Base-by-base conservation (phyloP, 2,888 invertebrate genomes). In the Crepidodera aurea region DNA sequence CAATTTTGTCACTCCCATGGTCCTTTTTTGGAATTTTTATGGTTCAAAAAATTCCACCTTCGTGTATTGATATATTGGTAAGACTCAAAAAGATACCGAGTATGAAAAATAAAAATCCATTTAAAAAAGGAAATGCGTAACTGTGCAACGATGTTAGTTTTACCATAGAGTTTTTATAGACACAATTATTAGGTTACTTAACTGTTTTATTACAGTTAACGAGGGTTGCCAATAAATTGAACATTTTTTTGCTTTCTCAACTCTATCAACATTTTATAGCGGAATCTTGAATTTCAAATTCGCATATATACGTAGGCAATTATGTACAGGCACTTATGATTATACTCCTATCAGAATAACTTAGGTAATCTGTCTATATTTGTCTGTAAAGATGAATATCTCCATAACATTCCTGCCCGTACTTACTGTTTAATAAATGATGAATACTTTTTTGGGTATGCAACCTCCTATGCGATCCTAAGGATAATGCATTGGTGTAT, bases 321-420 rank as follows among this genome's bases (percentile, higher is more conserved):
- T 55, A 55, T 46, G 40, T 55, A 55, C 32, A 15, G 22, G 22
- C 54, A 54, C 62, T 39, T 56, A 58, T 62, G 62, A 62, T 62
- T 62, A 62, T 58, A 58, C 58, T 58, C 34, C 53, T 50, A 46
- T 51, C 46, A 34, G 59, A 59, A 62, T 55, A 63, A 51, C 54
- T 56, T 64, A 48, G 61, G 58, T 56, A 65, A 65, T 65, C 54
- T 58, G 64, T 64, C 64, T 61, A 58, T 61, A 61, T 60, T 64
- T 64, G 56, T 60, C 62, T 51, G 55, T 25, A 50, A 51, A 61
- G 61, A 65, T 58, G 48, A 54, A 54, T 50, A 57, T 55, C 46
- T 53, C 46, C 34, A 61, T 55, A 55, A 37, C 61, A 62, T 65
- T 55, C 55, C 56, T 51, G 10, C 55, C 40, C 51, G 51, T 61